Conservation (phyloP, 2,113 vertebrate species). For the Tychaedon coryphoeus region DNA sequence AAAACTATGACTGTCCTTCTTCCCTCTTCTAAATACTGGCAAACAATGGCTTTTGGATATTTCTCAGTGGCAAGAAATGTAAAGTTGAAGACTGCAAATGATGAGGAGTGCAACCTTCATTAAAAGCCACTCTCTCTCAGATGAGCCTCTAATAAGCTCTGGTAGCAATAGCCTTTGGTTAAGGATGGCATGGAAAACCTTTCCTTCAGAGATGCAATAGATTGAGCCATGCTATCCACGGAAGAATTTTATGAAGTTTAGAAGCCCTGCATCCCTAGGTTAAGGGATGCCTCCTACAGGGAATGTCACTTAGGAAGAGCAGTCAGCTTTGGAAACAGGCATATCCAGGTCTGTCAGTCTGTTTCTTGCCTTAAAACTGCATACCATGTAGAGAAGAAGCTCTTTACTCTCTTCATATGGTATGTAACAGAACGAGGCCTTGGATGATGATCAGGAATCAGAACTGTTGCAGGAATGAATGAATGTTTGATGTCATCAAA, state of each 20-base stretch:
- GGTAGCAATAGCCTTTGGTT: background rate
- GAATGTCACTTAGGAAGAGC: background rate
- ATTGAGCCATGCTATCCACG: background rate
- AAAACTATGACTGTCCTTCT: background rate
- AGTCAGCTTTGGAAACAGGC: background rate
- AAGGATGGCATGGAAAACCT: background rate
- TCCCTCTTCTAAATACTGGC: background rate
- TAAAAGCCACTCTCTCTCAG: background rate
- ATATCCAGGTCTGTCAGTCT: background rate
- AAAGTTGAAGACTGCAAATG: background rate
- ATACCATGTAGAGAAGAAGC: background rate
- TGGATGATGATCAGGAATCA: background rate
- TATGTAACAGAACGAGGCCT: background rate
- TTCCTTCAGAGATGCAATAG: background rate
- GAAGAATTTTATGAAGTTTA: background rate
- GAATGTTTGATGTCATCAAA: background rate
- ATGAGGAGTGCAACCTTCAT: background rate
- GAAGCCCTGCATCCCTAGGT: background rate
- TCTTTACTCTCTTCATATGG: background rate
- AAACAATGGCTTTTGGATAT: background rate
- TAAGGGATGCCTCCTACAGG: background rate
- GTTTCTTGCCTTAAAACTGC: background rate
- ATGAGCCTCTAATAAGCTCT: background rate
- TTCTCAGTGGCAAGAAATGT: background rate
- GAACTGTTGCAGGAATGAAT: background rate